Conservation (phyloP, 2,888 invertebrate genomes). For the Thereva nobilitata region DNA sequence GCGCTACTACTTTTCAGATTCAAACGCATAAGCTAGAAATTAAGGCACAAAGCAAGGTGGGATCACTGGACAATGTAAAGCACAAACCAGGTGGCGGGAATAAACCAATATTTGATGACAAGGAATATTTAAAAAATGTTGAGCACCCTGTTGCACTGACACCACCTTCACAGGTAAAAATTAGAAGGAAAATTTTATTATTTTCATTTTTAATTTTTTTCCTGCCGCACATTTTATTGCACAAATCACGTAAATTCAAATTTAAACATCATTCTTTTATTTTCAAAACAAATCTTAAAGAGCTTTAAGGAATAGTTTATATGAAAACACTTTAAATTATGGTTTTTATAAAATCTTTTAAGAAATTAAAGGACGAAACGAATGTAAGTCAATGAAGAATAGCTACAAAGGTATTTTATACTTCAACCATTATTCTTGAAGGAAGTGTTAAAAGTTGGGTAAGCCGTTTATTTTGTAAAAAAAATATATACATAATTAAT, state of each 20-base stretch:
- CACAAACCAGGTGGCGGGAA: slow-evolving; percentile 93
- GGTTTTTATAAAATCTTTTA: too few relatives aligned
- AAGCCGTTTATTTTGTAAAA: too few relatives aligned
- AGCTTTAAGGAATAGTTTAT: too few relatives aligned
- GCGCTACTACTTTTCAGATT: slow-evolving; percentile 64
- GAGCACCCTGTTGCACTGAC: slow-evolving; percentile 62
- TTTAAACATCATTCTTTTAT: neutral
- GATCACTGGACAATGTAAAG: slow-evolving; percentile 84
- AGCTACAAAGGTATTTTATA: too few relatives aligned
- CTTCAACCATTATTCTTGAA: too few relatives aligned
- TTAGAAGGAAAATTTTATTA: slow-evolving; percentile 20
- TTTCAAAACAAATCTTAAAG: slow-evolving; percentile 8
- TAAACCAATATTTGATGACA: slow-evolving; percentile 91
- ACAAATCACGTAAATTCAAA: slow-evolving; percentile 1
- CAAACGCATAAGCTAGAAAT: slow-evolving; percentile 89
- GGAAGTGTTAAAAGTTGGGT: too few relatives aligned
- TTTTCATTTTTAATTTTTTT: slow-evolving; percentile 19
- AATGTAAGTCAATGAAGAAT: too few relatives aligned
- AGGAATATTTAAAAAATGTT: slow-evolving; percentile 84
- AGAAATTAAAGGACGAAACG: too few relatives aligned
- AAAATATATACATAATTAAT: too few relatives aligned
- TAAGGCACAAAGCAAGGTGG: slow-evolving; percentile 90
- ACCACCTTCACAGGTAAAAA: slow-evolving; percentile 63
- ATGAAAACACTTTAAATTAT: too few relatives aligned
- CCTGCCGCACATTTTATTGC: slow-evolving; percentile 24